Evolutionary conservation across 1,140 invertebrate species (phyloP), one percentile per base, ranked within the genome.

Genomic region (Megalopta genalis): DNA sequence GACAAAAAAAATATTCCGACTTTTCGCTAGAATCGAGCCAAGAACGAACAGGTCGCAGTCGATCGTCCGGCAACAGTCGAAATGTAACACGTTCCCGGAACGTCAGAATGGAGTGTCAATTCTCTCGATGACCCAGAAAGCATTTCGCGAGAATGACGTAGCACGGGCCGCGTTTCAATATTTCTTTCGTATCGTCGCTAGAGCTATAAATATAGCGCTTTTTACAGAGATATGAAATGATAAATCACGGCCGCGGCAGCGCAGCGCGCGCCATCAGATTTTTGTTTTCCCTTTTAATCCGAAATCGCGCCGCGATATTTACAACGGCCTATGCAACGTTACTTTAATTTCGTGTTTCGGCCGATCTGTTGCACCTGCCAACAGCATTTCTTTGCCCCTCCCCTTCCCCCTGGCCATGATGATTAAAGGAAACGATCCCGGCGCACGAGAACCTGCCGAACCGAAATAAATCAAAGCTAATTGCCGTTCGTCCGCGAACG

Each of bases 131-230:
- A 54, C 7, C n/a, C 42, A 32, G 66, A 37, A 78, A 23, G 32
- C 59, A 14, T 69, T 70, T 63, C 65, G 21, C 65, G 52, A 69
- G 62, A n/a, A 77, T 71, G 68, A 71, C 54, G n/a, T 0, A 27
- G 42, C 9, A 62, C 39, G 39, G 25, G 52, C 2, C 2, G 42
- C 76, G 60, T 78, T 72, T 64, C 68, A 71, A 78, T 78, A 72
- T 78, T 72, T 78, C 68, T 72, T 37, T 72, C 46, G n/a, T 72
- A 64, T 72, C 60, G 60, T 72, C 25, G 68, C 32, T 39, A 39
- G 59, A 74, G 77, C 77, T 79, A 79, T 79, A 79, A 73, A 79
- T 79, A 73, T 23, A 66, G 62, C 37, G 4, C 27, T 3, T 32
- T 25, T 9, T 32, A n/a, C 14, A 10, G 21, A 79, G 25, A 66